Evolutionary conservation across 2,888 invertebrate genomes (phyloP).

Genomic region (Aquatica leii): DNA sequence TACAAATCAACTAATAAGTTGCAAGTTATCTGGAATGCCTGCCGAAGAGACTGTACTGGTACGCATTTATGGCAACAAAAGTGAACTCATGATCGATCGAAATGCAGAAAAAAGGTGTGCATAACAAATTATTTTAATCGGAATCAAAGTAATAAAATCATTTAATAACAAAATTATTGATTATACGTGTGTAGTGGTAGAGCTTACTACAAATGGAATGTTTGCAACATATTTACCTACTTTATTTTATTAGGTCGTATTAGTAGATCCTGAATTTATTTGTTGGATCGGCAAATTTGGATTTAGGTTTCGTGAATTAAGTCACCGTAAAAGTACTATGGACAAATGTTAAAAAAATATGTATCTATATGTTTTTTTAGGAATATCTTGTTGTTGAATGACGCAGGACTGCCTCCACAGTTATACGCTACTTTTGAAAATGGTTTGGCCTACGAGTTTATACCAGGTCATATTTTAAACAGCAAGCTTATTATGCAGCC

Average conservation of each 20-base stretch:
- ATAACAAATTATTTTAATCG: slow-evolving; percentile 15
- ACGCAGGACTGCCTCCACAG: slow-evolving; percentile 81
- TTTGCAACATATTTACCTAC: too few relatives aligned
- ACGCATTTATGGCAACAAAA: slow-evolving; percentile 91
- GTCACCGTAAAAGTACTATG: too few relatives aligned
- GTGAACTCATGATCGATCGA: slow-evolving; percentile 91
- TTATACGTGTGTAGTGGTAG: too few relatives aligned
- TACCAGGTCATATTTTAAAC: slow-evolving; percentile 82
- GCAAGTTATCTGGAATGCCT: slow-evolving; percentile 60
- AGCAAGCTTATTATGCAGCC: slow-evolving; percentile 69
- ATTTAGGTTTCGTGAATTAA: slow-evolving; percentile 18
- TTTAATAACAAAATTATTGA: too few relatives aligned
- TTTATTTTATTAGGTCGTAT: too few relatives aligned
- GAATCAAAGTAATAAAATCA: too few relatives aligned
- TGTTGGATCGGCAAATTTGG: slow-evolving; percentile 24
- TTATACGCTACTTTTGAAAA: slow-evolving; percentile 92
- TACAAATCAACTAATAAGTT: slow-evolving; percentile 90
- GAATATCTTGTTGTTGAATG: slow-evolving; percentile 70
- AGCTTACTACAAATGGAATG: too few relatives aligned
- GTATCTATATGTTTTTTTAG: slow-evolving; percentile 49
- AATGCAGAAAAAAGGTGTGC: slow-evolving; percentile 78
- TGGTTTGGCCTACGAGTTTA: slow-evolving; percentile 90
- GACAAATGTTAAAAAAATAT: too few relatives aligned
- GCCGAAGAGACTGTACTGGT: slow-evolving; percentile 80
- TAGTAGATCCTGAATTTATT: slow-evolving; percentile 8